These are phyloP conservation scores for Hoplostethus atlanticus DNA, from an alignment of 2,797 vertebrate species.

Conservation along the genomic window DNA sequence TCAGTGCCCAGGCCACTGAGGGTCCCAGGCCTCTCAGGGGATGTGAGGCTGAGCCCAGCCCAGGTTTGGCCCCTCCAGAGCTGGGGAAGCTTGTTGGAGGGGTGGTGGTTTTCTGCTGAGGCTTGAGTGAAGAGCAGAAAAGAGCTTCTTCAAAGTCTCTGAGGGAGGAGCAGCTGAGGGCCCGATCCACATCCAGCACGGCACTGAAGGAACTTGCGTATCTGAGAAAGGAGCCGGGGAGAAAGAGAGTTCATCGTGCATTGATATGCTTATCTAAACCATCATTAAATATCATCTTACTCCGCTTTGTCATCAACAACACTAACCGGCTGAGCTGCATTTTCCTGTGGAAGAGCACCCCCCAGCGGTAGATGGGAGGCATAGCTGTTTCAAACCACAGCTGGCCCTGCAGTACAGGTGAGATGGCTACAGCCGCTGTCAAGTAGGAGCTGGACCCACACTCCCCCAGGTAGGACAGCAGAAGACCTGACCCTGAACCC, in stretches of 20 bases:
- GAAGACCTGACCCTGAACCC: constrained; percentile 89
- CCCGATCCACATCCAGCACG: constrained; percentile 77
- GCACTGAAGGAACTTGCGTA: constrained; percentile 83
- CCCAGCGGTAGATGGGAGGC: constrained; percentile 85
- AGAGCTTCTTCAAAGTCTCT: constrained; percentile 88
- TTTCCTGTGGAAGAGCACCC: constrained; percentile 86
- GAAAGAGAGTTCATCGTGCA: neutral
- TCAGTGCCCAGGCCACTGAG: constrained; percentile 55
- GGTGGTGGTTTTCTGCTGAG: neutral
- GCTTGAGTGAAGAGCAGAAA: constrained; percentile 79
- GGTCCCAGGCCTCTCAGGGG: constrained; percentile 11
- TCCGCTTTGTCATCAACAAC: neutral
- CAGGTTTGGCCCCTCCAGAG: constrained; percentile 3
- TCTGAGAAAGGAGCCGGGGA: constrained; percentile 61
- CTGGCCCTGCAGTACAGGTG: constrained; percentile 88
- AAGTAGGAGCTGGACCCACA: constrained; percentile 89
- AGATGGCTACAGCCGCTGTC: constrained; percentile 88
- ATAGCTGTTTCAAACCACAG: constrained; percentile 88
- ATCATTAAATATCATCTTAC: neutral
- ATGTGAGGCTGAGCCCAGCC: constrained; percentile 8
- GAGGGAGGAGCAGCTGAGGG: constrained; percentile 85
- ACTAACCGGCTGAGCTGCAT: constrained; percentile 88
- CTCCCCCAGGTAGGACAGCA: constrained; percentile 92
- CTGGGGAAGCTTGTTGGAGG: neutral
- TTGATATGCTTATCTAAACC: neutral